Evolutionary conservation across 92 coral and sea anemone genomes (phyloP), one percentile per base, ranked within the genome.

Genomic region (Epizoanthus scotinus): DNA sequence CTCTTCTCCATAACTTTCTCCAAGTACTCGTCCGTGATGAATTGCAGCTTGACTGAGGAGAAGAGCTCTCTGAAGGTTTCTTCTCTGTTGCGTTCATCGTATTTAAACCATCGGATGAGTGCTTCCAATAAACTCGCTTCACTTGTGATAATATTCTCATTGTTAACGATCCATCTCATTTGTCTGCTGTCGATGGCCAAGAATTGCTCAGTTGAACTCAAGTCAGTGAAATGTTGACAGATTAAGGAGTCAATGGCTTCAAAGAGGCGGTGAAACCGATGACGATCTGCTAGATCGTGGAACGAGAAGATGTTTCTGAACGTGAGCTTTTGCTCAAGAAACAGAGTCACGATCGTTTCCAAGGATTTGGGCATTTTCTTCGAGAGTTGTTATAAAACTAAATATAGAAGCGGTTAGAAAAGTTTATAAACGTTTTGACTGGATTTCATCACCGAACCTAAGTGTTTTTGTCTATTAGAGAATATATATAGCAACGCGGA

Each of bases 71-170:
- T 49, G 19, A 71, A 71, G 61, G 24, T 53, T 26, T 27, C 38
- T 71, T 26, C 28, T 53, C 78, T 71, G 38, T 26, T 28, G 38
- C 29, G n/a, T 17, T 60, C 55, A 28, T 71, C 78, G 24, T 71
- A 34, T 3, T 52, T 71, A 9, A 20, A 71, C 78, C 78, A 71
- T 27, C 31, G 25, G 13, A 71, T n/a, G 6, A 71, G 12, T 1
- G 78, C 78, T 13, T 71, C 63, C 62, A 71, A 6, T 38, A 71
- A 53, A 21, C n/a, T 27, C 15, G 78, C 78, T 49, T 71, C 78
- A 40, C 61, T 71, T 3, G 63, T 17, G 31, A 71, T 60, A 4
- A 71, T 12, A 12, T 27, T 71, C 44, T 71, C 55, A 14, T 71
- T 71, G 17, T 52, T 71, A 6, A 71, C 8, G 17, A 71, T 27